Evolutionary conservation across 2,113 vertebrate species (phyloP).

Genomic region (Pardalotus punctatus): DNA sequence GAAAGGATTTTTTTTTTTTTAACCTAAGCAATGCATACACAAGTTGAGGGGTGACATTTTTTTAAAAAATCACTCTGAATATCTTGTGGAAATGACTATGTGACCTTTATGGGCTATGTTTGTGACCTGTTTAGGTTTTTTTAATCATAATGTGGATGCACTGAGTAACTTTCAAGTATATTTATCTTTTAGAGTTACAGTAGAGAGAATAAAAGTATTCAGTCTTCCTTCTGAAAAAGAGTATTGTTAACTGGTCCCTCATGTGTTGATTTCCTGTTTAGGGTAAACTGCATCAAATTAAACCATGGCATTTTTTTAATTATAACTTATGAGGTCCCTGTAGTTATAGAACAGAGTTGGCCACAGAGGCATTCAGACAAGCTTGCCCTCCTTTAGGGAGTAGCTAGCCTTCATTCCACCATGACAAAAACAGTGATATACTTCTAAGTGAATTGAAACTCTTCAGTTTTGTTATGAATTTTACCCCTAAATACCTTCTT

Average conservation of each 20-base stretch:
- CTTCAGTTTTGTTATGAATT: neutral
- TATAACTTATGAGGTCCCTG: neutral
- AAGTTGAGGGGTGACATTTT: neutral
- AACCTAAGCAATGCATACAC: neutral
- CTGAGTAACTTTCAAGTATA: neutral
- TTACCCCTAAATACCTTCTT: neutral
- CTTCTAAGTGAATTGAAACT: neutral
- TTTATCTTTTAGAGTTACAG: neutral
- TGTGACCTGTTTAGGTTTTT: neutral
- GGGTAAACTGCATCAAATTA: neutral
- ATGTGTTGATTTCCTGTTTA: neutral
- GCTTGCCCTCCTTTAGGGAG: neutral
- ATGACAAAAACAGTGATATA: neutral
- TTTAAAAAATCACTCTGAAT: neutral
- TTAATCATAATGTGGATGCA: neutral
- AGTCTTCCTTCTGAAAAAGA: neutral
- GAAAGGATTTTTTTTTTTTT: neutral
- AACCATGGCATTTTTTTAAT: neutral
- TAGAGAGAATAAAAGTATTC: neutral
- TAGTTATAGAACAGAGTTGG: neutral
- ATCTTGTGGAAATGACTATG: neutral
- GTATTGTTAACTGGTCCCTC: neutral
- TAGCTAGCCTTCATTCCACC: fast-evolving
- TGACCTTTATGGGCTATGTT: neutral
- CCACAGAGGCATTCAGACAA: neutral